Base-by-base conservation (phyloP, 1,140 invertebrate species). In the Halotydeus destructor region DNA sequence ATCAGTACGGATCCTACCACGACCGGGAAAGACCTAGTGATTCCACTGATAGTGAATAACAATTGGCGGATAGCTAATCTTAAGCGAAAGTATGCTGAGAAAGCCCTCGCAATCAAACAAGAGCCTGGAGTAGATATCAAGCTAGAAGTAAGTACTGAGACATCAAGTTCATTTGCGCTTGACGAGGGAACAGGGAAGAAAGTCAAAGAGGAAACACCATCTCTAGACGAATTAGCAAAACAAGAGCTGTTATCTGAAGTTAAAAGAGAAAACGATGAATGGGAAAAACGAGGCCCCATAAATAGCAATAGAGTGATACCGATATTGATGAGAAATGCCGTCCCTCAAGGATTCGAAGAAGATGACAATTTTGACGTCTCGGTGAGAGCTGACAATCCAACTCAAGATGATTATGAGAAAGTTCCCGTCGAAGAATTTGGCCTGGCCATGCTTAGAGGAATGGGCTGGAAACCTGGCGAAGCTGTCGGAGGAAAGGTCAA, bases 341-440 rank as follows among this genome's bases (percentile, higher is more conserved):
- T 65, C n/a, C 64, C 63, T 21, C 55, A 59, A 18, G 63, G 63
- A 2, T 67, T 49, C 53, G 63, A 67, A 51, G 61, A 60, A 8
- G 62, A 66, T 52, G 60, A 63, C 5, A 61, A 59, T 38, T 45
- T 66, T 14, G 58, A 66, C 52, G 62, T 65, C 4, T 56, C 57
- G 4, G 44, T 66, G 2, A 46, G 64, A 38, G 57, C 63, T 11
- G 57, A 61, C 28, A 57, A 55, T 25, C 43, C 51, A 19, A 53
- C 74, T 4, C 54, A 82, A 25, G 77, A 83, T 48, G 81, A 93
- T 64, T 96, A 93, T 67, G 83, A 91, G 53, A 65, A 70, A 50
- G 71, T 91, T 37, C 86, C 86, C 2, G 72, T 94, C 34, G 69
- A 73, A 56, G 68, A 78, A 34, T 96, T 75, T 75, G 88, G 88